These are phyloP conservation scores for Callipepla californica DNA, from an alignment of 2,113 vertebrate genomes.

Conservation along the genomic window DNA sequence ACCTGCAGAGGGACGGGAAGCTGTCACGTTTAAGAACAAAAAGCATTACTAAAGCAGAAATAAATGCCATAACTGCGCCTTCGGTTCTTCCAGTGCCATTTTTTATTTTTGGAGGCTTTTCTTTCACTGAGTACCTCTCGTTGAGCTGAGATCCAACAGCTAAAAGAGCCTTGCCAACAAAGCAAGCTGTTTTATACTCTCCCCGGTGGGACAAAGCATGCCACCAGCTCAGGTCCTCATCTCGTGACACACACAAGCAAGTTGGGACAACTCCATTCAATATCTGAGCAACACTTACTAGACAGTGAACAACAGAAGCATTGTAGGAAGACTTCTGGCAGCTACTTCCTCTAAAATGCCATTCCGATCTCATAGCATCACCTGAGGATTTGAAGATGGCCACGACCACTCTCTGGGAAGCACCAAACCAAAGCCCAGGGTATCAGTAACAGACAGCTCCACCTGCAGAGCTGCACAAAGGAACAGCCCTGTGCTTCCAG, in stretches of 20 bases:
- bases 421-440: not conserved
- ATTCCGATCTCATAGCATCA: not conserved
- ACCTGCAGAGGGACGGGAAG: accelerated
- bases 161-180: not conserved
- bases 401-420: not conserved
- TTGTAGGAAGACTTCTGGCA: not conserved
- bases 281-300: not conserved
- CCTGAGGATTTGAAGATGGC: not conserved
- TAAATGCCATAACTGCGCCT: not conserved
- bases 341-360: not conserved
- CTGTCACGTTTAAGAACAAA: not conserved
- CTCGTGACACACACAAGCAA: not conserved
- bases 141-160: not conserved
- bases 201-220: not conserved
- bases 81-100: not conserved
- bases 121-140: not conserved
- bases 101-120: not conserved
- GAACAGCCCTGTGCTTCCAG: not conserved
- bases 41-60: not conserved
- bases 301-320: not conserved
- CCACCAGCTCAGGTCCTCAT: not conserved
- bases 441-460: not conserved
- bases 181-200: not conserved
- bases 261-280: not conserved
- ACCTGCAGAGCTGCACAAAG: not conserved